phyloP scores from a whole-genome alignment of 2,113 vertebrate species.

The Crotalus horridus region DNA sequence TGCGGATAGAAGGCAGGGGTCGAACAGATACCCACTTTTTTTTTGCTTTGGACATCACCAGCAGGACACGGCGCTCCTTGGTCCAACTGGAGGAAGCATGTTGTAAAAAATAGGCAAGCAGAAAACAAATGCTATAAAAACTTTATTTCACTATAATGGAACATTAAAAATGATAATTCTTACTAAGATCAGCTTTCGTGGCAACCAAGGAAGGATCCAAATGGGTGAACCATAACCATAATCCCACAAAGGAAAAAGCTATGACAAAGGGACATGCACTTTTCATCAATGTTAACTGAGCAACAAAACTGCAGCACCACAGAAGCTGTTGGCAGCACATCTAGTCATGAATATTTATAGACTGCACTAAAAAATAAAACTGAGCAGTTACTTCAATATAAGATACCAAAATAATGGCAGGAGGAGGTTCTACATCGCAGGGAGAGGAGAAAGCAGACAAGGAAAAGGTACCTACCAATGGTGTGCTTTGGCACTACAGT shows the following conservation, averaged over 20 bases:
- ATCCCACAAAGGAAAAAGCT: not conserved
- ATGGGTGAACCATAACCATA: not conserved
- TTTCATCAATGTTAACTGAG: not conserved
- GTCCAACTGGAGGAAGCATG: constrained; percentile 78
- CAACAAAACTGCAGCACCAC: not conserved
- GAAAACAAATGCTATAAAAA: constrained; percentile 32
- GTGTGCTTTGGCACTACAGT: constrained; percentile 87
- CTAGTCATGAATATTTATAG: not conserved
- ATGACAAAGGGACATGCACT: not conserved
- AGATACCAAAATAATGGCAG: not conserved
- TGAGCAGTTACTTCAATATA: fast-evolving
- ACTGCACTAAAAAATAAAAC: not conserved
- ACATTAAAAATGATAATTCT: not conserved
- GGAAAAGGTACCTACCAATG: constrained; percentile 76
- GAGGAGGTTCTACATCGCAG: constrained; percentile 14
- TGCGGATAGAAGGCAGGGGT: constrained; percentile 84
- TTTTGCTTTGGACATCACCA: constrained; percentile 86
- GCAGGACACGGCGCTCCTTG: constrained; percentile 84
- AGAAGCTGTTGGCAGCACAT: not conserved
- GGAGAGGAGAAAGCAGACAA: constrained; percentile 3
- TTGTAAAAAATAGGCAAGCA: not conserved
- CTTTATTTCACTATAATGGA: not conserved
- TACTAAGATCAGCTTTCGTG: not conserved
- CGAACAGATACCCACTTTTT: constrained; percentile 92
- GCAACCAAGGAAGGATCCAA: not conserved